Base-by-base conservation (phyloP, 2,888 invertebrate species). In the Phasia obesa region DNA sequence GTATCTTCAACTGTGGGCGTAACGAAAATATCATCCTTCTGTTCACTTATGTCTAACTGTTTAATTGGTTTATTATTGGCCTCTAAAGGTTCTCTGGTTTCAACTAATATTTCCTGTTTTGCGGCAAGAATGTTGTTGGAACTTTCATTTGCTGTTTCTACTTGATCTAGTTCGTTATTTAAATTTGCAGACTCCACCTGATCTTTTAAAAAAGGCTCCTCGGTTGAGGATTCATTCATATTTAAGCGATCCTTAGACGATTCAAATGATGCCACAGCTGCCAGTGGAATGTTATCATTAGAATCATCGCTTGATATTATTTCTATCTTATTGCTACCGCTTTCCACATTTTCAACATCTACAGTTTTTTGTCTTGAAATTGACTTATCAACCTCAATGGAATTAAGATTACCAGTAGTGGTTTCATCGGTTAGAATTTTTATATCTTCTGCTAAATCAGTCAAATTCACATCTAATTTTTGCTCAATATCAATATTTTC, bases 271-370 rank as follows among this genome's bases (percentile, higher is more conserved):
- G 88, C 90, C 6, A 89, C 89, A 15, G 87, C 84, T 31, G 90
- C 88, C 47, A 90, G 84, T 0, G 91, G 90, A 65, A 90, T 87
- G 53, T 91, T 90, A 64, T 90, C 91, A 69, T 89, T 91, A 0
- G 91, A 91, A 51, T 91, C 91, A 77, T 90, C 90, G 19, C 90
- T 91, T 21, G 90, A 91, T 9, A 87, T 88, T 5, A 86, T 85
- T 65, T 87, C 86, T 2, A 86, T 67, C 64, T 87, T 87, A 2
- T 51, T 79, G 13, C 6, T 13, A 3, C 0, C 60, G 23, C 11
- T 35, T 55, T 62, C 69, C 81, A 9, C 9, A 38, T 75, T 70
- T 1, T 17, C 27, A 21, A 6, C 59, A 42, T 53, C 35, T 11
- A n/a, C 9, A n/a, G 21, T 21, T 51, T 64, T 55, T 51, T 60